Conservation (phyloP, 2,113 vertebrate genomes). For the Archocentrus centrarchus region DNA sequence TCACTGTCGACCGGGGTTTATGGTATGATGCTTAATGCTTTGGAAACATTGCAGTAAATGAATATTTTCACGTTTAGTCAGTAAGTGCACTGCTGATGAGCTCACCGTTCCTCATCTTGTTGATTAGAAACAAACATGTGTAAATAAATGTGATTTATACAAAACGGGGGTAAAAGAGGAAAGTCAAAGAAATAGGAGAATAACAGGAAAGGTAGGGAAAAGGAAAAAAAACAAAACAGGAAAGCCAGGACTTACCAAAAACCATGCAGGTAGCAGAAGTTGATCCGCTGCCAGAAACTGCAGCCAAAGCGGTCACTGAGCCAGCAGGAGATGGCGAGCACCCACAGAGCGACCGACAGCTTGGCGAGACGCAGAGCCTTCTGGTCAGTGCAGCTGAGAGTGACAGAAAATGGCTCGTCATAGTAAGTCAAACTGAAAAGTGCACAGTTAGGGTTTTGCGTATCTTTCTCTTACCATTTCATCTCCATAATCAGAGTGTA, state of each 20-base stretch:
- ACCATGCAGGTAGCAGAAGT: slow-evolving; percentile 93
- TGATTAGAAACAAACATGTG: neutral
- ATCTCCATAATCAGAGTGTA: slow-evolving; percentile 84
- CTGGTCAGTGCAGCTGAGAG: slow-evolving; percentile 82
- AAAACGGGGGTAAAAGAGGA: neutral
- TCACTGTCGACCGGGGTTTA: rapidly evolving
- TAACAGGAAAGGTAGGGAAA: neutral
- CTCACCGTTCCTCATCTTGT: neutral
- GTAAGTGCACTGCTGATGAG: too few relatives aligned
- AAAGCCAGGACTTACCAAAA: slow-evolving; percentile 86
- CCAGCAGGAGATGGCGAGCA: slow-evolving; percentile 90
- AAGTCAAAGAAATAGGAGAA: neutral
- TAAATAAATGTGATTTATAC: neutral
- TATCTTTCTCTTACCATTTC: slow-evolving; percentile 80
- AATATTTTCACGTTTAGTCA: neutral
- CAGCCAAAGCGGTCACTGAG: slow-evolving; percentile 90
- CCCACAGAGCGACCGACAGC: slow-evolving; percentile 84
- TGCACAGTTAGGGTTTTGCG: rapidly evolving
- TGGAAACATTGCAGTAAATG: neutral
- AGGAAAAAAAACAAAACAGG: neutral
- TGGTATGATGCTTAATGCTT: neutral
- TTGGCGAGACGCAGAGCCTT: slow-evolving; percentile 78
- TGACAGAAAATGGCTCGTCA: neutral
- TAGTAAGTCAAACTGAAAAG: neutral
- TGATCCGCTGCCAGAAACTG: slow-evolving; percentile 87